Base-by-base conservation (phyloP, 2,888 invertebrate genomes). In the Eristalis pertinax region DNA sequence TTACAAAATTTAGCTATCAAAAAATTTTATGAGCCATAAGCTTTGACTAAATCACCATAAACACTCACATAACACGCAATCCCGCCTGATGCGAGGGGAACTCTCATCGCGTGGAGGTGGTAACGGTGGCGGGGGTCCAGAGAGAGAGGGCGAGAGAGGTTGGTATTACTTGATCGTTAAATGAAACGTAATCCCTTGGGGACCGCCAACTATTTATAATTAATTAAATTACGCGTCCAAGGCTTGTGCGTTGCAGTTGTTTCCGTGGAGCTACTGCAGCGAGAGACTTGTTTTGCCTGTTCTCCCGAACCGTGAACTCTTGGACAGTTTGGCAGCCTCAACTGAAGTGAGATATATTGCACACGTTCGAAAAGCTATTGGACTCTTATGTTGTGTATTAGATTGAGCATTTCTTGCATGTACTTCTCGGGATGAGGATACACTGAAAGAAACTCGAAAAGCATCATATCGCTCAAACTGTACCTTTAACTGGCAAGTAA, bases 31-130 rank as follows among this genome's bases (percentile, higher is more conserved):
- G 92, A 92, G 91, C 91, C 91, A 92, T 91, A 92, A 91, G 92
- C 91, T 91, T 80, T 84, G 92, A 92, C 92, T 92, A 92, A 92
- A 92, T 92, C 92, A 92, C 92, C 91, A 92, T 92, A 92, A 92
- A 92, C 92, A 92, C 92, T 91, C 91, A 73, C 76, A 84, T 79
- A 87, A 80, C 84, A 84, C 84, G 87, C 84, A 79, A 84, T 74
- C 75, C 74, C 72, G 75, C 69, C 70, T 22, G 68, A 8, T 38
- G 63, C 15, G 56, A 43, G 74, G 43, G 65, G 68, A 41, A 10
- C 4, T 38, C 58, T 58, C 56, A 43, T 41, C 62, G 50, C 2
- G 50, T 50, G n/a, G 56, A 50, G 58, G 29, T 32, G 11, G 38
- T 43, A 29, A 13, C 15, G 60, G 58, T 63, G 73, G 43, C 62